Base-by-base conservation (phyloP, 2,797 vertebrate species). In the Morelia viridis region DNA sequence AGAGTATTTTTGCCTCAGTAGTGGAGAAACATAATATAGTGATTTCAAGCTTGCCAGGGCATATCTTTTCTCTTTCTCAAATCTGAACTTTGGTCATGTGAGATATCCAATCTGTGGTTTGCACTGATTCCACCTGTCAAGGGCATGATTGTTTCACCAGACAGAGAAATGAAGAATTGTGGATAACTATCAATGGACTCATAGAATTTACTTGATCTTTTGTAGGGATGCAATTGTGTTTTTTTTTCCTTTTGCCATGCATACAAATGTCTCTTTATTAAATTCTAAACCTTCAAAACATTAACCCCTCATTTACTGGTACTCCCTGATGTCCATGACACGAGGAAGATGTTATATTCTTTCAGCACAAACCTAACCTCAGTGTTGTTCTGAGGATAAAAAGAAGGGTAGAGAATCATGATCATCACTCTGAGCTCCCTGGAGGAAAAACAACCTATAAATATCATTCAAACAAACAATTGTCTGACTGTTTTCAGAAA, bases 41-140 rank as follows among this genome's bases (percentile, higher is more conserved):
- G 94, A 92, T 92, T 85, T 92, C 61, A 68, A 53, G 41, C 89
- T 53, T 86, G 64, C 22, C 28, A 76, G 83, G 56, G 24, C 62
- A 35, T 17, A 26, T 92, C 84, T 53, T 89, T 80, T 90, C 88
- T 94, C 56, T 28, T 62, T 94, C 93, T 94, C 46, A 93, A 85
- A 17, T 3, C 56, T 28, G 35, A 46, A 41, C 17, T 65, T 56
- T 68, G 31, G 26, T 68, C 50, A n/a, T 35, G 46, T 62, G 50
- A 22, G 28, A 80, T 15, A 89, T n/a, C n/a, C 53, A 85, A 15
- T 87, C 17, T 83, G 22, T 17, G 19, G 5, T 65, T 12, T 31
- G 8, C 2, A 0, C 35, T 60, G 11, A 56, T 60, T 85, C 65
- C 26, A 56, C 19, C 24, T 89, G 6, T 28, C 17, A 64, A 62